These are phyloP conservation scores for Tetragonula carbonaria DNA, from an alignment of 2,888 invertebrate species.

Conservation along the genomic window DNA sequence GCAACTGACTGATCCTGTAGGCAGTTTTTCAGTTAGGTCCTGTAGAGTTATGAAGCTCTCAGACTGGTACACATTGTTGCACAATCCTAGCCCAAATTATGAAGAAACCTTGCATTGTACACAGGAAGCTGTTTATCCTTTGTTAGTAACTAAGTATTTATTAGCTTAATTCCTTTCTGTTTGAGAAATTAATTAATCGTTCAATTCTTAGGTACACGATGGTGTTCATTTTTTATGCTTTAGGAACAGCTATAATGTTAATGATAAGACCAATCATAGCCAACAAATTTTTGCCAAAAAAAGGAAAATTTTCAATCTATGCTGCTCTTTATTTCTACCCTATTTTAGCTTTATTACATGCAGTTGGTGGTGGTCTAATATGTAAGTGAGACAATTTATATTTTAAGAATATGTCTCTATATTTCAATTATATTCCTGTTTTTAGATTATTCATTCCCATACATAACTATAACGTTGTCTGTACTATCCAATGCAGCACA, in stretches of 20 bases:
- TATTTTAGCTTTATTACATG: slow-evolving; percentile 93
- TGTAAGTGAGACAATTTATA: slow-evolving; percentile 87
- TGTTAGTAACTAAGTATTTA: slow-evolving; percentile 88
- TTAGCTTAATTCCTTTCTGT: background rate
- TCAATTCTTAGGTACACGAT: slow-evolving; percentile 91
- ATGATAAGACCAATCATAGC: slow-evolving; percentile 91
- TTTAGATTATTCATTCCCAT: slow-evolving; percentile 97
- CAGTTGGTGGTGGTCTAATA: slow-evolving; percentile 95
- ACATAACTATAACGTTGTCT: slow-evolving; percentile 95
- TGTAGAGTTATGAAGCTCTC: slow-evolving; percentile 92
- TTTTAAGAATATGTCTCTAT: background rate
- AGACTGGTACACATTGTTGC: slow-evolving; percentile 98
- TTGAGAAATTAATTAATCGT: slow-evolving; percentile 20
- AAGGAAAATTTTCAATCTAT: slow-evolving; percentile 93
- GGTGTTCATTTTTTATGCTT: slow-evolving; percentile 94
- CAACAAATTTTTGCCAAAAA: slow-evolving; percentile 87
- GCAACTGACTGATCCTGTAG: slow-evolving; percentile 92
- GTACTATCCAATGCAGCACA: slow-evolving; percentile 97
- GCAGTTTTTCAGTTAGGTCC: slow-evolving; percentile 90
- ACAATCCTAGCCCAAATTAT: slow-evolving; percentile 97
- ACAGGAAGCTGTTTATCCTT: slow-evolving; percentile 98
- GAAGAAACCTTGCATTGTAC: slow-evolving; percentile 95
- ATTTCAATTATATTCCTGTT: slow-evolving; percentile 57
- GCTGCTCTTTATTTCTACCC: slow-evolving; percentile 98
- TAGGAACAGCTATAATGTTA: slow-evolving; percentile 92